Evolutionary conservation across 2,888 invertebrate species (phyloP).

Genomic region (Mystacides longicornis): DNA sequence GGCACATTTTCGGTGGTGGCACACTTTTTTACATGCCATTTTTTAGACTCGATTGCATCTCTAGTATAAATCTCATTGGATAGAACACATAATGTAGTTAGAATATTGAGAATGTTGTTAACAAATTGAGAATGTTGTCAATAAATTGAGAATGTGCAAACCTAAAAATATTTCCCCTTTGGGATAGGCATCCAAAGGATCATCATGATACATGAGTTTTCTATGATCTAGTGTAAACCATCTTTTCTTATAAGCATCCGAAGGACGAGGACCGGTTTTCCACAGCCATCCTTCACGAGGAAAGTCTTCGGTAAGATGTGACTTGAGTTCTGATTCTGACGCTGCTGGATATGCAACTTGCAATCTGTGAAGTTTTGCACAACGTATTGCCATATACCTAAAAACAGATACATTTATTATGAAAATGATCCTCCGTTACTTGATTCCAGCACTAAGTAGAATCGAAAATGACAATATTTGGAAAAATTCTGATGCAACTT

Average conservation of each 20-base stretch:
- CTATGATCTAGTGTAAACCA: constrained; percentile 87
- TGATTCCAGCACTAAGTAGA: too few relatives aligned
- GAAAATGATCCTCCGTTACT: too few relatives aligned
- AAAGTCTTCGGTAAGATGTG: constrained; percentile 73
- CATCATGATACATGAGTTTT: constrained; percentile 89
- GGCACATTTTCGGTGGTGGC: too few relatives aligned
- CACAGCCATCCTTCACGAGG: constrained; percentile 79
- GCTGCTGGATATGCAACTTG: constrained; percentile 79
- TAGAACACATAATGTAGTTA: too few relatives aligned
- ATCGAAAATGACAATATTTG: too few relatives aligned
- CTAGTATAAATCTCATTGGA: too few relatives aligned
- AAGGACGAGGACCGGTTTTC: constrained; percentile 79
- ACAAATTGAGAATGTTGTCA: background rate
- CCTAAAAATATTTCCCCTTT: constrained; percentile 89
- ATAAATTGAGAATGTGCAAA: constrained; percentile 12
- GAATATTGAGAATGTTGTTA: constrained; percentile 3
- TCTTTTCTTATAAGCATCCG: constrained; percentile 74
- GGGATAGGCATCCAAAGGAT: constrained; percentile 78
- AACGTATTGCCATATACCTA: constrained; percentile 69
- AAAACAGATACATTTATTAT: too few relatives aligned
- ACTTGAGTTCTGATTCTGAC: constrained; percentile 62
- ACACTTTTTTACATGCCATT: too few relatives aligned
- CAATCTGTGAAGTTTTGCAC: constrained; percentile 74
- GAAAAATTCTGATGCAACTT: too few relatives aligned
- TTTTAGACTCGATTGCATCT: too few relatives aligned